Conservation (phyloP, 2,797 vertebrate genomes). For the Leuciscus waleckii region DNA sequence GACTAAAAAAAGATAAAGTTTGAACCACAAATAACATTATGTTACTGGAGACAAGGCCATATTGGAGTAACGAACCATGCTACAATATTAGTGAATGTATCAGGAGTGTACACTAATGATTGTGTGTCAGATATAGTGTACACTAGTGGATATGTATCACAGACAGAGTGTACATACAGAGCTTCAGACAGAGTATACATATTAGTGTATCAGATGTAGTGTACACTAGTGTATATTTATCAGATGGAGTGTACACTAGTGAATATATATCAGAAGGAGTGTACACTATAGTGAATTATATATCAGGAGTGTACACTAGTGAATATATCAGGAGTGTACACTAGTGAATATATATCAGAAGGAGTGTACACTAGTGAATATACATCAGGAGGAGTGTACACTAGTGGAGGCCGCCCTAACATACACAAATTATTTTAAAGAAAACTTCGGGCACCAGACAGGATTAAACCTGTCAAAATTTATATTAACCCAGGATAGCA, state of each 20-base stretch:
- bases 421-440: too few species aligned
- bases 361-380: background rate
- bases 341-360: background rate
- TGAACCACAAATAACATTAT: conserved; percentile 12
- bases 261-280: too few species aligned
- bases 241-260: background rate
- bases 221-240: background rate
- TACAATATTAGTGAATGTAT: background rate
- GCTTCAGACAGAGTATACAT: too few species aligned
- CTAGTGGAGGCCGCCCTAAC: too few species aligned
- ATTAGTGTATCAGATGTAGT: background rate
- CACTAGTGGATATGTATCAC: background rate
- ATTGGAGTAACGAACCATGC: background rate
- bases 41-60: background rate
- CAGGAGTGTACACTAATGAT: background rate
- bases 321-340: too few species aligned
- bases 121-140: background rate
- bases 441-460: too few species aligned
- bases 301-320: too few species aligned
- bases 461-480: too few species aligned
- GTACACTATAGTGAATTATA: too few species aligned
- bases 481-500: too few species aligned
- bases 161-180: too few species aligned
- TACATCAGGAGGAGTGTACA: background rate
- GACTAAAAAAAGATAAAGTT: background rate